Evolutionary conservation across 2,797 vertebrate genomes (phyloP).

Genomic region (Miichthys miiuy): DNA sequence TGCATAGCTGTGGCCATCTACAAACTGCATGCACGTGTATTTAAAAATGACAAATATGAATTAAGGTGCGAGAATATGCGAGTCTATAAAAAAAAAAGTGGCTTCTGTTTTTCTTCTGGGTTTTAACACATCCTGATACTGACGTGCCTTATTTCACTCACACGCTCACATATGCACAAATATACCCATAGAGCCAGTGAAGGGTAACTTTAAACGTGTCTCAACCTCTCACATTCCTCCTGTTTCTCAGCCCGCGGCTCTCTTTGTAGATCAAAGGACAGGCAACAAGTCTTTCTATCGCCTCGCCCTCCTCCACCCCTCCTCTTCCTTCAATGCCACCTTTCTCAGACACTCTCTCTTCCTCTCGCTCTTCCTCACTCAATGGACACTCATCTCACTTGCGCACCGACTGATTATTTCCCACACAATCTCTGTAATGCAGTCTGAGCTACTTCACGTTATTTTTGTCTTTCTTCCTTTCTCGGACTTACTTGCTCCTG

Average conservation of each 20-base stretch:
- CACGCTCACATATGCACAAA: slow-evolving; percentile 29
- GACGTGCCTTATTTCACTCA: slow-evolving; percentile 20
- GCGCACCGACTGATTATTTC: slow-evolving; percentile 20
- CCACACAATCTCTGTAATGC: slow-evolving; percentile 10
- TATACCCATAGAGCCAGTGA: slow-evolving; percentile 36
- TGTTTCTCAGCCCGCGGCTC: slow-evolving; percentile 74
- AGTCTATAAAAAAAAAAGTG: neutral
- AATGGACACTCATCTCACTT: slow-evolving; percentile 38
- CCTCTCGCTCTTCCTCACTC: slow-evolving; percentile 40
- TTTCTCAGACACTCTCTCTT: slow-evolving; percentile 51
- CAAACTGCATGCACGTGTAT: neutral
- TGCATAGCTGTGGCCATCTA: neutral
- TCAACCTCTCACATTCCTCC: slow-evolving; percentile 80
- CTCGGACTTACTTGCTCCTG: slow-evolving; percentile 16
- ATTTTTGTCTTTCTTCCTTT: slow-evolving; percentile 28
- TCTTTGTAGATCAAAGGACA: slow-evolving; percentile 84
- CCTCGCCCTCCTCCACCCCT: slow-evolving; percentile 52
- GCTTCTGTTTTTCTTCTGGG: slow-evolving; percentile 10
- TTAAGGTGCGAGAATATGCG: slow-evolving; percentile 4
- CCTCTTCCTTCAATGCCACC: slow-evolving; percentile 69
- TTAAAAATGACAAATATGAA: neutral
- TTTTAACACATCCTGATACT: slow-evolving; percentile 8
- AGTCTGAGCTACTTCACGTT: neutral
- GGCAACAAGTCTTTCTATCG: slow-evolving; percentile 70
- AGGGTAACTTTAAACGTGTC: slow-evolving; percentile 78